phyloP scores from a whole-genome alignment of 2,797 vertebrate species.

The Sebastes matsubarae region DNA sequence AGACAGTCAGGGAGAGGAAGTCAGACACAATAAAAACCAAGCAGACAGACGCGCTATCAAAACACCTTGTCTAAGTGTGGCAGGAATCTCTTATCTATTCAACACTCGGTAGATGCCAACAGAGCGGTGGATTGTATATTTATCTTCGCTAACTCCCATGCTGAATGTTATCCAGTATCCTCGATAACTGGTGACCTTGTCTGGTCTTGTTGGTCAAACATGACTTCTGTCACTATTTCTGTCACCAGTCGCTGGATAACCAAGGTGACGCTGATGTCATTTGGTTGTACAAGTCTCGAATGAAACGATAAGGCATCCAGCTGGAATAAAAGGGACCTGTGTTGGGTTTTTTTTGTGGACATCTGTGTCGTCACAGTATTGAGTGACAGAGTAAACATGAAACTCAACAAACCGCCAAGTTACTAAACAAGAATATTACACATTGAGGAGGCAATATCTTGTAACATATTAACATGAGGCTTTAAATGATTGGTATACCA shows the following conservation, averaged over 20 bases:
- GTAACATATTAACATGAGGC: constrained; percentile 45
- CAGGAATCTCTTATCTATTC: constrained; percentile 47
- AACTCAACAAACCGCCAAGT: constrained; percentile 22
- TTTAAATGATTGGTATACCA: neutral
- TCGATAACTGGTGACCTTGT: constrained; percentile 59
- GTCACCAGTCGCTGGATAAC: constrained; percentile 18
- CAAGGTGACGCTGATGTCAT: constrained; percentile 71
- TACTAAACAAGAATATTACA: constrained; percentile 32
- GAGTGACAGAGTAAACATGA: constrained; percentile 50
- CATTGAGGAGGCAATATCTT: neutral
- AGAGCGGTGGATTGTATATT: constrained; percentile 36
- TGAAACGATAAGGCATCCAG: constrained; percentile 48
- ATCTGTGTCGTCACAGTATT: constrained; percentile 11
- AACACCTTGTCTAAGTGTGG: constrained; percentile 23
- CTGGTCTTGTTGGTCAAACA: constrained; percentile 55
- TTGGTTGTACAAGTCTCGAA: constrained; percentile 43
- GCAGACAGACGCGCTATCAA: constrained; percentile 27
- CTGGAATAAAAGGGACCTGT: constrained; percentile 62
- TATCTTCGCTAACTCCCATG: constrained; percentile 33
- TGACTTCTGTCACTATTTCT: constrained; percentile 42
- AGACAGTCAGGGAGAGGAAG: constrained; percentile 14
- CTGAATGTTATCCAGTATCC: constrained; percentile 39
- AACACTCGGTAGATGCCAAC: constrained; percentile 19
- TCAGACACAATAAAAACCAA: constrained; percentile 36
- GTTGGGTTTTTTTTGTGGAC: constrained; percentile 37